Evolutionary conservation across 2,797 vertebrate genomes (phyloP), one percentile per base, ranked within the genome.

Genomic region (Scolopax bukidnonensis): DNA sequence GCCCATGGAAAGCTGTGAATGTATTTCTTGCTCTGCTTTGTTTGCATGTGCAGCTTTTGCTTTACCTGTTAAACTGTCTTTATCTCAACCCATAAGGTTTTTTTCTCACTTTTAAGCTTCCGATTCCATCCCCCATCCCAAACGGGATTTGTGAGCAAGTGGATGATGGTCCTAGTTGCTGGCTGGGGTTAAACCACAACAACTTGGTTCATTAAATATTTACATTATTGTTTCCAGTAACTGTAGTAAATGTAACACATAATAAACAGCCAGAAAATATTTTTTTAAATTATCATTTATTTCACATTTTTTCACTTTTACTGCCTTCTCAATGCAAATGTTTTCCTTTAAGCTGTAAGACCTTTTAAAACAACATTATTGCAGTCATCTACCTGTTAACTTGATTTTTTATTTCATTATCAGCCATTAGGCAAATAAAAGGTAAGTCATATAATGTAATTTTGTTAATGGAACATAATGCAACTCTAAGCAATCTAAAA

Each of bases 361-460:
- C 47, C 47, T 89, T 87, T 85, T 79, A 94, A 69, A 87, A 73
- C 32, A 74, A 12, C 89, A 75, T 89, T 84, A 68, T 43, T 93
- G 89, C 91, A 83, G 11, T 70, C 85, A 78, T 81, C 61, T 45
- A 89, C 90, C 63, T 88, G 47, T 77, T 88, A 84, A 14, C 43
- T 84, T 83, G 20, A n/a, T 32, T 83, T 83, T 87, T 94, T 91
- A 88, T 95, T 81, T 94, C 85, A 95, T 96, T 95, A 96, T 75
- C 74, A 94, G 87, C 76, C 86, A 91, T 97, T 87, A 74, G 82
- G 68, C 38, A 86, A 95, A 91, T 77, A 96, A 95, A 95, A 3
- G 59, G 60, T 78, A 96, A 95, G 86, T 89, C 50, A 57, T 20
- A 64, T 68, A 91, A 96, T 86, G 30, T 84, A 85, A 96, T 94